phyloP scores from a whole-genome alignment of 2,797 vertebrate species.

The Helostoma temminkii region DNA sequence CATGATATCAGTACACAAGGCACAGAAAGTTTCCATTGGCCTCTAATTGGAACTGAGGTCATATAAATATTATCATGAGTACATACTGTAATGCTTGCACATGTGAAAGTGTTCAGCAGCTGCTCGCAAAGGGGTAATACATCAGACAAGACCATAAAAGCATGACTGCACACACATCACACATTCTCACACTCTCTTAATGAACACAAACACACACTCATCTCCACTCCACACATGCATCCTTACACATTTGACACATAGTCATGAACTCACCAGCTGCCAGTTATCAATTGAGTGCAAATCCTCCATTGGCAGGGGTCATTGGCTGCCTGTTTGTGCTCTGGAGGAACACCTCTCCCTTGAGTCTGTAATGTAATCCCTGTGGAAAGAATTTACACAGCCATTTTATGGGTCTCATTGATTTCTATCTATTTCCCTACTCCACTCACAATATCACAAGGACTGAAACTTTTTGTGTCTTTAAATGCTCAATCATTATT shows the following conservation, averaged over 20 bases:
- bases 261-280: constrained; percentile 74
- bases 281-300: constrained; percentile 69
- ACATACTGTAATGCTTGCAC: constrained; percentile 41
- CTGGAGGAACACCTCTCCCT: constrained; percentile 35
- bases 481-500: not conserved
- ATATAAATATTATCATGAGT: constrained; percentile 60
- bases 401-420: not conserved
- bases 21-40: constrained; percentile 50
- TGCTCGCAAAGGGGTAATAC: constrained; percentile 47
- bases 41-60: constrained; percentile 37
- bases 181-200: constrained; percentile 14
- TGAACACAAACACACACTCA: constrained; percentile 23
- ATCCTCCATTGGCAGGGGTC: constrained; percentile 52
- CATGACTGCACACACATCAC: constrained; percentile 1
- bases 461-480: not conserved
- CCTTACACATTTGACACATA: constrained; percentile 67
- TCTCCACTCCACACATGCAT: constrained; percentile 7
- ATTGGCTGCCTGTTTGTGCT: constrained; percentile 37
- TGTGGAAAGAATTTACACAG: not conserved
- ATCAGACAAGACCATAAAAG: constrained; percentile 41
- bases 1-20: constrained; percentile 4
- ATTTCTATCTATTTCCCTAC: not conserved
- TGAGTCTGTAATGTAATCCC: not conserved
- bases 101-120: constrained; percentile 55
- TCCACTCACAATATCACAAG: not conserved